Evolutionary conservation across 53 echinoderm and acorn worm species (phyloP), one percentile per base, ranked within the genome.

Genomic region (Paracentrotus lividus): DNA sequence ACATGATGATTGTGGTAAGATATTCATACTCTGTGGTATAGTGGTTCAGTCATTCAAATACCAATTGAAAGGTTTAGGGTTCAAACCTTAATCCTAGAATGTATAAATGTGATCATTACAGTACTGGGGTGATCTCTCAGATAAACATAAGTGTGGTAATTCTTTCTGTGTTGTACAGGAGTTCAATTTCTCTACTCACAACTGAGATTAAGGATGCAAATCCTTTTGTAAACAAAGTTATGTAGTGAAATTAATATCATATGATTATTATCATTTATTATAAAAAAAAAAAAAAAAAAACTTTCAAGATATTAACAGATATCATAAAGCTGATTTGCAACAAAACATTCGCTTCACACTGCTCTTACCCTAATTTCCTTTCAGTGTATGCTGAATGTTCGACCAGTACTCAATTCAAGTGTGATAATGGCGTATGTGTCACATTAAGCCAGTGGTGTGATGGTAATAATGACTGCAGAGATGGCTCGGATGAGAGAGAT

Each of bases 401-500:
- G 0, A 31, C 34, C 10, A 5, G 40, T 0, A 53, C 38, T 20
- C 92, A 94, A 20, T 94, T 92, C 40, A 33, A 36, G 14, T 94
- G 95, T 75, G 86, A 75, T 49, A 94, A 94, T 88, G 92, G 91
- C 2, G 77, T 53, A 0, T 92, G 92, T 56, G 44, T 92, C 8
- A 38, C 56, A n/a, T 2, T 33, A 29, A 72, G 56, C 24, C 44
- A 58, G 40, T 7, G 67, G 38, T 97, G 97, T 90, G 85, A 97
- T 67, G 95, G 95, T 8, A 68, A 31, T 31, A 44, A 57, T 16
- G 96, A 98, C 78, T 98, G 98, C 52, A 4, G 18, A 26, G 98
- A 98, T 78, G 89, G 54, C 2, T 96, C 97, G 0, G 98, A 98
- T 93, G 98, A 98, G 85, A 59, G 42, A 27, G 91, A 84, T 36